Evolutionary conservation across 2,888 invertebrate species (phyloP).

Genomic region (Hymenopus coronatus): DNA sequence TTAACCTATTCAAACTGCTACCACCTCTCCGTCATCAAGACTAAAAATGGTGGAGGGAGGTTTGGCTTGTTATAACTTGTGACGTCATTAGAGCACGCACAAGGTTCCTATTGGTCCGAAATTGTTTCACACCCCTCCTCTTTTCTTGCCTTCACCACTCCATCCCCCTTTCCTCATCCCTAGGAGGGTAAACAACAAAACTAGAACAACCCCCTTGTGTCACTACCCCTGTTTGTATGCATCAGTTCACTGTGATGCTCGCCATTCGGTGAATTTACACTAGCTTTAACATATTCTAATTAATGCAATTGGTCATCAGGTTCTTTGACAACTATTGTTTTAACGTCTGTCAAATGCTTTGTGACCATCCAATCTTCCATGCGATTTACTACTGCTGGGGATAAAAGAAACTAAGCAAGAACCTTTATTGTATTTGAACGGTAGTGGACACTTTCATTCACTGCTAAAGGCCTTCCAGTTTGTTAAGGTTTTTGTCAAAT

Average conservation of each 20-base stretch:
- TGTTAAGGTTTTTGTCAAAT: background rate
- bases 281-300: background rate
- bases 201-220: background rate
- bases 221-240: background rate
- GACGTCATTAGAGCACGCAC: background rate
- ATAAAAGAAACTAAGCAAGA: background rate
- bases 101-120: conserved; percentile 15
- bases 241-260: background rate
- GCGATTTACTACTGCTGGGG: background rate
- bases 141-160: background rate
- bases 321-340: background rate
- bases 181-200: background rate
- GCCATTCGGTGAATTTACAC: no score
- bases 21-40: background rate
- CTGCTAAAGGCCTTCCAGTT: background rate
- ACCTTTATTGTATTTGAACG: background rate
- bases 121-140: conserved; percentile 11
- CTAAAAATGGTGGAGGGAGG: background rate
- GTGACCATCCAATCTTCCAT: background rate
- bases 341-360: background rate
- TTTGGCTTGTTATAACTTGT: background rate
- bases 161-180: background rate
- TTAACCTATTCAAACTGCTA: background rate
- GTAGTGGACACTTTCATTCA: background rate
- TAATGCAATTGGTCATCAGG: background rate